phyloP scores from a whole-genome alignment of 2,797 vertebrate species.

The Morelia viridis region DNA sequence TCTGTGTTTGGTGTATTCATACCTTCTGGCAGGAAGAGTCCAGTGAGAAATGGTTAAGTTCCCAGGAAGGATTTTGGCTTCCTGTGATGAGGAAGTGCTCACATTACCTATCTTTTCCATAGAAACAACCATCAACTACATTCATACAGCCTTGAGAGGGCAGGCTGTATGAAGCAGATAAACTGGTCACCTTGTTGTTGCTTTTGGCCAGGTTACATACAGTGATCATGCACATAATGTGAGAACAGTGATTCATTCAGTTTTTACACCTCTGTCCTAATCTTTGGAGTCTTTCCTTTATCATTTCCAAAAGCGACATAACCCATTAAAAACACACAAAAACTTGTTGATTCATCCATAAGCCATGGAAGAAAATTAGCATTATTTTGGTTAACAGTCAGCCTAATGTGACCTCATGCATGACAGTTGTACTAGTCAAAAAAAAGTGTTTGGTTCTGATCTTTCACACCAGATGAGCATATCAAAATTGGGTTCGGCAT shows the following conservation, averaged over 20 bases:
- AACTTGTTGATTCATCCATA: neutral
- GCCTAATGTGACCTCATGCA: conserved; percentile 9
- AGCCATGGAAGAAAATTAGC: neutral
- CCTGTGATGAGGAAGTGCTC: neutral
- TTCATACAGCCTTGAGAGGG: neutral
- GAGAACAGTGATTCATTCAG: neutral
- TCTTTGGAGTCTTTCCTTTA: neutral
- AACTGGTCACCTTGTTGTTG: neutral
- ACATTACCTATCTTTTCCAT: neutral
- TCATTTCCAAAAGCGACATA: neutral
- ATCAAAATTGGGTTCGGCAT: conserved; percentile 16
- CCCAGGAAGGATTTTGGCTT: neutral
- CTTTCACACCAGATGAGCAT: conserved; percentile 43
- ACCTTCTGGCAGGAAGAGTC: neutral
- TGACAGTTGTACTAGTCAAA: conserved; percentile 32
- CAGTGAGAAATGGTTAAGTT: neutral
- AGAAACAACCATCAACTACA: neutral
- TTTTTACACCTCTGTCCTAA: neutral
- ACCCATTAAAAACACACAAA: neutral
- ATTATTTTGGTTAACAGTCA: conserved; percentile 34
- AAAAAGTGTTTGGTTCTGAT: conserved; percentile 34
- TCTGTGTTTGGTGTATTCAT: neutral
- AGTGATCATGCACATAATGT: neutral
- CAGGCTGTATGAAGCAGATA: neutral
- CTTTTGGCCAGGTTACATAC: neutral